Evolutionary conservation across 1,140 invertebrate species (phyloP), one percentile per base, ranked within the genome.

Genomic region (Amyelois transitella): DNA sequence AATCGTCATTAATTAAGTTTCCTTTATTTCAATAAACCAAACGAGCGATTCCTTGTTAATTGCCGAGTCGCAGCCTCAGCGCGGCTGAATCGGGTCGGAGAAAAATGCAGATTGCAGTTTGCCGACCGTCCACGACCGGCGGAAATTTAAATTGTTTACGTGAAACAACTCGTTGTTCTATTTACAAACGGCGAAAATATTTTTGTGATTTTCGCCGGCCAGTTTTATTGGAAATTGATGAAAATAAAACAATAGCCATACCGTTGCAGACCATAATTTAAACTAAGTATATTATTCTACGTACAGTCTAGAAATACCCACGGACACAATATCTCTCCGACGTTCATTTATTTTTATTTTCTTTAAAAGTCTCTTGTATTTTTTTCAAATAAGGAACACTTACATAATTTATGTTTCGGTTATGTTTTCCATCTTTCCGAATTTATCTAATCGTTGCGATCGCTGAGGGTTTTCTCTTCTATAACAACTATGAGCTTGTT

Each of bases 21-120:
- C 58, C 58, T 76, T 80, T 77, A 75, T 77, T 74, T 78, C 75
- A 82, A 83, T 83, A 80, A 79, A 70, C 61, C 69, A 72, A 70
- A 62, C 63, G 58, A 72, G 55, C 75, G 80, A 78, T 75, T 83
- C 68, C 68, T 83, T 81, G 74, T 76, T 86, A 86, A 83, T 86
- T 86, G 76, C 66, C 64, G 58, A 66, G 55, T 49, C 60, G 66
- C 74, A 72, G 70, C 72, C 64, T 77, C 77, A 62, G 70, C 64
- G n/a, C 69, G 70, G 69, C 19, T 47, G 14, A 75, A 59, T 60
- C 53, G 57, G 64, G n/a, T 8, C 58, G 56, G 52, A 68, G 69
- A 38, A 68, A 63, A 77, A 77, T 80, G 76, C 71, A 80, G 77
- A 73, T 74, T 73, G 55, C 64, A 61, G 63, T 62, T 64, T 58